These are phyloP conservation scores for Rhea pennata DNA, from an alignment of 2,113 vertebrate genomes.

Conservation along the genomic window DNA sequence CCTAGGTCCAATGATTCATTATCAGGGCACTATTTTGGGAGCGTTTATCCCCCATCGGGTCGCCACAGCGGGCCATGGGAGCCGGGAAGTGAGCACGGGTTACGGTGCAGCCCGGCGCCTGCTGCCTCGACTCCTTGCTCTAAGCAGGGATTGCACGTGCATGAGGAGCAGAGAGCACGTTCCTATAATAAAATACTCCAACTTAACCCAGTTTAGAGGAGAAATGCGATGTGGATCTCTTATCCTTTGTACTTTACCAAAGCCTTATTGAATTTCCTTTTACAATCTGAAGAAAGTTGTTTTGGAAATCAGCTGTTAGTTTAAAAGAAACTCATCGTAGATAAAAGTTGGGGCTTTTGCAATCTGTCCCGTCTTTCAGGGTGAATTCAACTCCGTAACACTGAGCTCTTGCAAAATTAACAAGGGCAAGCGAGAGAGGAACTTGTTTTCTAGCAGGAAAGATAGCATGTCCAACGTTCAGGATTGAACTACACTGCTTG, in stretches of 20 bases:
- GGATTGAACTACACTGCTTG: neutral
- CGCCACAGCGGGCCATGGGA: neutral
- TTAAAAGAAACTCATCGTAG: neutral
- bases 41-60: neutral
- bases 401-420: neutral
- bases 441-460: neutral
- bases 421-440: neutral
- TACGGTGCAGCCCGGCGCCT: neutral
- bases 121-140: rapidly evolving
- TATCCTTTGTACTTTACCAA: neutral
- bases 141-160: neutral
- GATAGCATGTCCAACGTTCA: neutral
- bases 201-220: neutral
- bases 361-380: neutral
- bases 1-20: neutral
- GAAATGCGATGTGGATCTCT: neutral
- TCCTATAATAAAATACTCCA: neutral
- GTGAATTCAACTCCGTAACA: neutral
- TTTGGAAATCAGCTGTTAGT: neutral
- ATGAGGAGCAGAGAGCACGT: neutral
- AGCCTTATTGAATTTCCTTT: neutral
- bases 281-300: neutral
- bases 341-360: neutral
- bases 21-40: neutral
- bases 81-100: neutral